Conservation (phyloP, 2,888 invertebrate genomes). For the Cryptocephalus moraei region DNA sequence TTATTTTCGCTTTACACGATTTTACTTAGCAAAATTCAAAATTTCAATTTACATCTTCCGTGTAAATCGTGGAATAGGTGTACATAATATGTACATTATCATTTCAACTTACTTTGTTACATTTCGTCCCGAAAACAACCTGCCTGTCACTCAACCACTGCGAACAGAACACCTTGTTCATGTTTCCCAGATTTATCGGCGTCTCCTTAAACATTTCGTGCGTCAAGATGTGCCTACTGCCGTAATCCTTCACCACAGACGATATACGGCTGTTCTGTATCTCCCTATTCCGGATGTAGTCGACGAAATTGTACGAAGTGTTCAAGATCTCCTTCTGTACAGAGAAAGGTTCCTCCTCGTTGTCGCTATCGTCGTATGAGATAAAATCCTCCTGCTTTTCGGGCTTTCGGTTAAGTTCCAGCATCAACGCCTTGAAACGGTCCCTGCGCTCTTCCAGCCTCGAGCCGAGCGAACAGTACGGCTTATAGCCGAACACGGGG, state of each 20-base stretch:
- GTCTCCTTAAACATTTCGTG: conserved; percentile 84
- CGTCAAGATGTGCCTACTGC: conserved; percentile 78
- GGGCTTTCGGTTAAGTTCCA: conserved; percentile 68
- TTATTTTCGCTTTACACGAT: too few relatives aligned
- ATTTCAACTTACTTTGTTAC: conserved; percentile 66
- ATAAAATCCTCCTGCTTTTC: conserved; percentile 88
- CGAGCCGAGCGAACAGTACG: conserved; percentile 63
- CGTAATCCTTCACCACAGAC: conserved; percentile 66
- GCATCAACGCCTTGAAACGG: conserved; percentile 51
- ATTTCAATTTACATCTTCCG: too few relatives aligned
- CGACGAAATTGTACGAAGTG: conserved; percentile 78
- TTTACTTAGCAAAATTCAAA: too few relatives aligned
- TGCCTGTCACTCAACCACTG: conserved; percentile 93
- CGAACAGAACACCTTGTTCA: conserved; percentile 92
- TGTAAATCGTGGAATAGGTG: too few relatives aligned
- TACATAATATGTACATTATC: too few relatives aligned
- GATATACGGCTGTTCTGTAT: conserved; percentile 59
- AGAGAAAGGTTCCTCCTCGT: conserved; percentile 69
- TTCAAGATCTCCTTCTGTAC: conserved; percentile 62
- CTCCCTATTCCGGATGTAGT: conserved; percentile 73
- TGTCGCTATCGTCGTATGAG: conserved; percentile 79
- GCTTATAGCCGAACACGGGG: conserved; percentile 62
- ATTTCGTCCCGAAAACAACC: conserved; percentile 94
- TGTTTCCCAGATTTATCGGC: conserved; percentile 69
- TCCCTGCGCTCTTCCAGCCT: conserved; percentile 66